Base-by-base conservation (phyloP, 53 echinoderm and acorn worm genomes). In the Crossaster papposus region DNA sequence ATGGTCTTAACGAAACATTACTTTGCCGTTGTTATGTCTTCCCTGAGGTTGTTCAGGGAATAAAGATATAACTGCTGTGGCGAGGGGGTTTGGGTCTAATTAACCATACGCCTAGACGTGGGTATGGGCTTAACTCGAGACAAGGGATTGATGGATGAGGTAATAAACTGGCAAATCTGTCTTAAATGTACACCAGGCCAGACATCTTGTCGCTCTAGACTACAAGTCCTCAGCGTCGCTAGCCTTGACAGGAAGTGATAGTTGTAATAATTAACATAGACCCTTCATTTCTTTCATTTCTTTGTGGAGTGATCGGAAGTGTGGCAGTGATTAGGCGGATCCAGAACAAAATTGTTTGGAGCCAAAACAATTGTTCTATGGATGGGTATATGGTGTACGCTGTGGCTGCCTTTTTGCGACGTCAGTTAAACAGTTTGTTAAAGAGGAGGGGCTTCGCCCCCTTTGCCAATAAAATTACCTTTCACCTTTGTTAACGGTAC, bases 91-190 rank as follows among this genome's bases (percentile, higher is more conserved):
- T 17, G n/a, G 36, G 35, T 34, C 35, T 73, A 36, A 73, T 73
- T 73, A 73, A 35, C 34, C 15, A 73, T 73, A 73, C 74, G 36
- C 35, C 13, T 20, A 33, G 68, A 28, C 68, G 68, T 68, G 26
- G 3, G 17, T 14, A 62, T 23, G 28, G 4, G 68, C 24, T n/a
- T n/a, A 4, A 23, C 28, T 33, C 35, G 74, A 73, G 74, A 73
- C 74, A 20, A 35, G 31, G 36, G 3, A 14, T 32, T 35, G 74
- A 73, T 73, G 30, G 74, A 73, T 73, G 74, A 17, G 74, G 74
- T 35, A 73, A 73, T 73, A 73, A 73, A 73, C 35, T 32, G 74
- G 28, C 35, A 73, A 20, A 73, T 73, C 17, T 73, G 11, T 35
- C 74, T 73, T 4, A 35, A 73, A 73, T 73, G 74, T 3, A 12